Percentiles rank a stretch among this genome's conserved stretches.
These are phyloP conservation scores for Lagocephalus sceleratus DNA, from an alignment of 2,797 vertebrate species.

Conservation along the genomic window DNA sequence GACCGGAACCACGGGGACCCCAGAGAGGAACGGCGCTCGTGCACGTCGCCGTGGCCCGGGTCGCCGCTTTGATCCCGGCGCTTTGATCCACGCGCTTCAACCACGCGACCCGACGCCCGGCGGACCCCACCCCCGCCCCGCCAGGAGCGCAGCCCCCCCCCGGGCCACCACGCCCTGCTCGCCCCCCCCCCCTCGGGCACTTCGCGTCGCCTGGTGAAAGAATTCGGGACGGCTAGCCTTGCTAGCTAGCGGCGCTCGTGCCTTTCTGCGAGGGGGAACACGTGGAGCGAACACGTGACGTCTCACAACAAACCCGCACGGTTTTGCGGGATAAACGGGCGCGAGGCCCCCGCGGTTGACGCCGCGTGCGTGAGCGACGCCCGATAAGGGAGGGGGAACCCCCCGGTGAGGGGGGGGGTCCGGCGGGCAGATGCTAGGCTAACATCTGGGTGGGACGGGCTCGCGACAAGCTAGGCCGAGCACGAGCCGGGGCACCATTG, in stretches of 20 bases:
- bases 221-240: neutral
- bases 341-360: neutral
- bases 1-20: constrained; percentile 1
- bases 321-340: constrained; percentile 30
- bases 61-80: no score
- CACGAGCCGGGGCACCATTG: constrained; percentile 50
- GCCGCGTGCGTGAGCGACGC: fast-evolving
- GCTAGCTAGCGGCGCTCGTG: constrained; percentile 43
- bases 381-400: no score
- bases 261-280: constrained; percentile 64
- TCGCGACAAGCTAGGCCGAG: constrained; percentile 57
- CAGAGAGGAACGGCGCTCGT: no score
- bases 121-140: no score
- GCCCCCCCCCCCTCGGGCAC: no score
- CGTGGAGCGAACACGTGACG: constrained; percentile 76
- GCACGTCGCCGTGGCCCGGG: no score
- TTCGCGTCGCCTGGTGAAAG: no score
- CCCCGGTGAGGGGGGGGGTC: fast-evolving
- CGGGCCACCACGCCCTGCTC: no score
- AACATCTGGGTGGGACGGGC: constrained; percentile 36
- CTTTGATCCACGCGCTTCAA: no score
- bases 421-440: constrained; percentile 34
- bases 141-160: no score
- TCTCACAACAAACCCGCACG: constrained; percentile 62
- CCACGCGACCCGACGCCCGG: no score